Percentiles rank a stretch among this genome's conserved stretches.
Conservation (phyloP, 2,113 vertebrate genomes). For the Hyperopisus bebe region DNA sequence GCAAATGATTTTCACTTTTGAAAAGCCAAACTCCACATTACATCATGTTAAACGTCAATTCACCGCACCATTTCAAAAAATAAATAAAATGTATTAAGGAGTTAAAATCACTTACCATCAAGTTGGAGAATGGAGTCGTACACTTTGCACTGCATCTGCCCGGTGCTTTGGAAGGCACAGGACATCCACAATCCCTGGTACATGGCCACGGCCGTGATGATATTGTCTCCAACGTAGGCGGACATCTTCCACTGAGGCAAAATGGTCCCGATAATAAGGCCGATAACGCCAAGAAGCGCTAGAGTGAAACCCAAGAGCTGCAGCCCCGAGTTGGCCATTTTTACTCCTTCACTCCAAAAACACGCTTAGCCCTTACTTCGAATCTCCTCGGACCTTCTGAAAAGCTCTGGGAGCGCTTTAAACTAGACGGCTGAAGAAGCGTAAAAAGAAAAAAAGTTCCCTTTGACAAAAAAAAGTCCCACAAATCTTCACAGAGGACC, state of each 20-base stretch:
- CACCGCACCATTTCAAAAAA: background rate
- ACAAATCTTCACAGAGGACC: background rate
- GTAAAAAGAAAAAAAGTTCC: background rate
- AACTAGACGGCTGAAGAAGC: background rate
- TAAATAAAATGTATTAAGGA: background rate
- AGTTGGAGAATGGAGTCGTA: conserved; percentile 79
- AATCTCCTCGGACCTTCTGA: background rate
- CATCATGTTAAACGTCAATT: background rate
- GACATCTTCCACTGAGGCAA: conserved; percentile 84
- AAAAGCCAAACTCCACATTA: background rate
- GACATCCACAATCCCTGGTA: conserved; percentile 84
- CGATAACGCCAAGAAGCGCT: conserved; percentile 65
- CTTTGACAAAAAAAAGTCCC: background rate
- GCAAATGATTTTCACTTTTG: background rate
- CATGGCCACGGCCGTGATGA: conserved; percentile 76
- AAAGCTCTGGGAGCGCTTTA: background rate
- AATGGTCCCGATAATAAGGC: conserved; percentile 68
- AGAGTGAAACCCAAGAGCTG: conserved; percentile 78
- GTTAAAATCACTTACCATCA: conserved; percentile 53
- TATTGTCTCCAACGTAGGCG: conserved; percentile 74
- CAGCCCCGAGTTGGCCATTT: conserved; percentile 76
- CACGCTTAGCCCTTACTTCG: background rate
- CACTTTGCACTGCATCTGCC: conserved; percentile 75
- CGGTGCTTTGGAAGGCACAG: conserved; percentile 73
- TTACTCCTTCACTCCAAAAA: background rate